Evolutionary conservation across 1,140 invertebrate genomes (phyloP).

Genomic region (Dendroctonus ponderosae): DNA sequence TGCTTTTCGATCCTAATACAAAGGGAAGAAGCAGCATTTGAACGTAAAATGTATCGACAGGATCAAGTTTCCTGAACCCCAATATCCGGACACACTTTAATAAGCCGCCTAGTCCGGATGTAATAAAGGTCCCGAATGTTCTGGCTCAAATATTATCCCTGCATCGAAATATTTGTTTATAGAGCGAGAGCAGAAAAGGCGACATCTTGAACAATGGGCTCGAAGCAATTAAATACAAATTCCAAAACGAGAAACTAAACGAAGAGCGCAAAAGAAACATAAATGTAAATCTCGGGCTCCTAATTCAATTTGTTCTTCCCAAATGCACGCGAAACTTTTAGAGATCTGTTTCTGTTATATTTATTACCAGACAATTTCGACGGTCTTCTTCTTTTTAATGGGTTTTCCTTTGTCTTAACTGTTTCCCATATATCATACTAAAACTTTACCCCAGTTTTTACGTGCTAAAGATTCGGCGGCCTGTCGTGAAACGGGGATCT

Average conservation of each 20-base stretch:
- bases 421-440: slow-evolving; percentile 34
- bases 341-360: slow-evolving; percentile 33
- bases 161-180: no score
- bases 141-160: no score
- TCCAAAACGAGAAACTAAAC: slow-evolving; percentile 15
- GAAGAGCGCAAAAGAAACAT: slow-evolving; percentile 25
- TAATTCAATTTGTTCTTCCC: slow-evolving; percentile 34
- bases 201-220: no score
- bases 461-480: slow-evolving; percentile 22
- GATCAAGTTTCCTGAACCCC: slow-evolving; percentile 12
- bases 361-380: slow-evolving; percentile 33
- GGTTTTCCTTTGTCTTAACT: slow-evolving; percentile 26
- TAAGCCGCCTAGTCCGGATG: slow-evolving; percentile 28
- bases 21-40: no score
- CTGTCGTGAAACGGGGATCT: slow-evolving; percentile 14
- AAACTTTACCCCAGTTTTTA: slow-evolving; percentile 26
- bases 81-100: slow-evolving; percentile 31
- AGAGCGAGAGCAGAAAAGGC: no score
- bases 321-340: slow-evolving; percentile 29
- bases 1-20: no score
- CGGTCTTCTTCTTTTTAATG: slow-evolving; percentile 30
- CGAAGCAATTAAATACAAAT: slow-evolving; percentile 20
- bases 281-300: slow-evolving; percentile 32
- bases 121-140: slow-evolving; percentile 9
- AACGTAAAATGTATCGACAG: no score